These are phyloP conservation scores for Eumacrocentrus americanus DNA, from an alignment of 2,888 invertebrate genomes.

Conservation along the genomic window DNA sequence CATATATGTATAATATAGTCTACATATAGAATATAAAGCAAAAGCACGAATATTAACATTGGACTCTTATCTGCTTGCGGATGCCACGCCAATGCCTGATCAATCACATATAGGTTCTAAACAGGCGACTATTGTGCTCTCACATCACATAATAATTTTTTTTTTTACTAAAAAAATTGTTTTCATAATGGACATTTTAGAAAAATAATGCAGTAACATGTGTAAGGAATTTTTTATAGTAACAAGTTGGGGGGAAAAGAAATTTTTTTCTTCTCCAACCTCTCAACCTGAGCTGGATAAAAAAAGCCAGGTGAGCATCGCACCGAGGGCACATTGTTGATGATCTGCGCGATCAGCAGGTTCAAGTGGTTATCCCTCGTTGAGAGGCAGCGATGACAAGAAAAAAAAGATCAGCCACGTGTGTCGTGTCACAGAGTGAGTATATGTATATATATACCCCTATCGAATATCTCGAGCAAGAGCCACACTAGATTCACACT, in stretches of 20 bases:
- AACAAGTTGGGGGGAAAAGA: too few species aligned
- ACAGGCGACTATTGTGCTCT: not conserved
- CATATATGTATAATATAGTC: not conserved
- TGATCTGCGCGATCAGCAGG: conserved; percentile 56
- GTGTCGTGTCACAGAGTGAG: conserved; percentile 23
- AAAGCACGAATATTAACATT: conserved; percentile 13
- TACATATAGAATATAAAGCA: conserved; percentile 9
- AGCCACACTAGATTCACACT: conserved; percentile 25
- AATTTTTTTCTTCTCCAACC: conserved; percentile 18
- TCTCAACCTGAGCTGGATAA: conserved; percentile 31
- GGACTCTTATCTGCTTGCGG: conserved; percentile 11
- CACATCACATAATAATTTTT: too few species aligned
- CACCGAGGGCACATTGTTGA: conserved; percentile 28
- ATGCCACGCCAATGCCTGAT: conserved; percentile 12
- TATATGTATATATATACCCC: conserved; percentile 7
- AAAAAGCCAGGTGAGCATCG: conserved; percentile 56
- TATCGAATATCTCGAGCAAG: conserved; percentile 25
- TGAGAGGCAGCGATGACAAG: conserved; percentile 5
- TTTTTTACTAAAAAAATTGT: too few species aligned
- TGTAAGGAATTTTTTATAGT: too few species aligned
- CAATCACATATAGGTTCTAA: conserved; percentile 5
- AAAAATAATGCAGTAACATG: too few species aligned
- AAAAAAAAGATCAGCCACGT: conserved; percentile 35
- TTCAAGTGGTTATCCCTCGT: conserved; percentile 44
- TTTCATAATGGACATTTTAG: too few species aligned